Evolutionary conservation across 2,113 vertebrate species (phyloP).

Genomic region (Anguilla rostrata): DNA sequence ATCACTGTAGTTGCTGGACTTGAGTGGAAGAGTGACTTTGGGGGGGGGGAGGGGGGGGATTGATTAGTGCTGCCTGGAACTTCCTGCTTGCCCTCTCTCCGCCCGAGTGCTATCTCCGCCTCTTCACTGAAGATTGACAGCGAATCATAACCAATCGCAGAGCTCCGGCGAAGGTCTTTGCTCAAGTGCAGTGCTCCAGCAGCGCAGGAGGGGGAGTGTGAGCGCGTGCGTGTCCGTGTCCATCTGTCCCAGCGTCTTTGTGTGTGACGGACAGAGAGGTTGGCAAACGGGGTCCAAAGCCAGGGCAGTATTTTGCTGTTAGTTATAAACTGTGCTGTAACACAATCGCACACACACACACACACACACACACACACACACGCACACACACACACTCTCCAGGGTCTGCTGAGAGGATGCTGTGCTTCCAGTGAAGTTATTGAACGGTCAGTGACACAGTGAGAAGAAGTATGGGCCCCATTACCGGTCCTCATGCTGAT

Average conservation of each 20-base stretch:
- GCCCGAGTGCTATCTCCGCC: slow-evolving; percentile 31
- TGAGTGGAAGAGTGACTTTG: slow-evolving; percentile 49
- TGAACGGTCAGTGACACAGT: too few relatives aligned
- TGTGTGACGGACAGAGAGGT: slow-evolving; percentile 19
- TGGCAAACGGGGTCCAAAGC: slow-evolving; percentile 33
- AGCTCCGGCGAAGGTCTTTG: slow-evolving; percentile 9
- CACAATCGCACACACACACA: slow-evolving; percentile 1
- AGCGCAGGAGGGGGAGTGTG: slow-evolving; percentile 38
- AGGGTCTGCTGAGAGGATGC: not conserved
- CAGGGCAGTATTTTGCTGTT: slow-evolving; percentile 2
- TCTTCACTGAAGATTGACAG: slow-evolving; percentile 37
- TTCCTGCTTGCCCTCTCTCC: slow-evolving; percentile 34
- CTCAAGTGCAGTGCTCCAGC: slow-evolving; percentile 42
- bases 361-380: not conserved
- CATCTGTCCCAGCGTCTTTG: slow-evolving; percentile 21
- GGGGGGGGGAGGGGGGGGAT: slow-evolving; percentile 22
- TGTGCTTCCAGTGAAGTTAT: too few relatives aligned
- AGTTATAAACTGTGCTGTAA: slow-evolving; percentile 9
- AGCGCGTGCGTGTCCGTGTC: slow-evolving; percentile 17
- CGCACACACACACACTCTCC: not conserved
- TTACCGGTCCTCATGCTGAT: too few relatives aligned
- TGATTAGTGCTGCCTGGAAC: slow-evolving; percentile 43
- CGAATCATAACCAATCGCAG: slow-evolving; percentile 28
- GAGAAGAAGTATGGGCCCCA: not conserved
- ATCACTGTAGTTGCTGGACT: slow-evolving; percentile 55